Conservation (phyloP, 2,797 vertebrate genomes). For the Rhinoraja longicauda region DNA sequence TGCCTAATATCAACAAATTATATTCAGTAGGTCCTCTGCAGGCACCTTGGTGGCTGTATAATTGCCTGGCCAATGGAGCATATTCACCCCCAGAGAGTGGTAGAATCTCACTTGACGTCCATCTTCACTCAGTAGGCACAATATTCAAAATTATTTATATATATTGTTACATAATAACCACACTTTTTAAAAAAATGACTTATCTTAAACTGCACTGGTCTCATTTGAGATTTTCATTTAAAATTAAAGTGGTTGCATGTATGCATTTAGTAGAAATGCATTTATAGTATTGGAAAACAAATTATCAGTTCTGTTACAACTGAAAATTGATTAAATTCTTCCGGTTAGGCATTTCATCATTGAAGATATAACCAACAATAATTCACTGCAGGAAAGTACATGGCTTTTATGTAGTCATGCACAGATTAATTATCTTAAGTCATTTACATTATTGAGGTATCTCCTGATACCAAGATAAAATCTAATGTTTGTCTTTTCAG, state of each 20-base stretch:
- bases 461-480: not conserved
- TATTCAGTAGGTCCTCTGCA: too few relatives aligned
- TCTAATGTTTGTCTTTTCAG: not conserved
- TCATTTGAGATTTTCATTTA: not conserved
- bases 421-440: not conserved
- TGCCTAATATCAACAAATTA: too few relatives aligned
- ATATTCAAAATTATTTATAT: too few relatives aligned
- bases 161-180: not conserved
- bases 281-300: not conserved
- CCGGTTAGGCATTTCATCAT: not conserved
- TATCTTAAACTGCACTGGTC: not conserved
- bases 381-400: not conserved
- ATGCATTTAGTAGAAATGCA: not conserved
- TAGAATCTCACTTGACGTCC: too few relatives aligned
- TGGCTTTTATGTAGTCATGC: not conserved
- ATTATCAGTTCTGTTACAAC: not conserved
- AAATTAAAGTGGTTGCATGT: not conserved
- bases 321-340: not conserved
- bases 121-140: too few relatives aligned
- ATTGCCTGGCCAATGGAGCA: too few relatives aligned
- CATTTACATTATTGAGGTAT: not conserved
- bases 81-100: too few relatives aligned
- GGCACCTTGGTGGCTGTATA: too few relatives aligned
- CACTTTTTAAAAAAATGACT: not conserved
- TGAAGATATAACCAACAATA: not conserved